Conservation (phyloP, 2,113 vertebrate genomes). For the Ramphastos sulfuratus region DNA sequence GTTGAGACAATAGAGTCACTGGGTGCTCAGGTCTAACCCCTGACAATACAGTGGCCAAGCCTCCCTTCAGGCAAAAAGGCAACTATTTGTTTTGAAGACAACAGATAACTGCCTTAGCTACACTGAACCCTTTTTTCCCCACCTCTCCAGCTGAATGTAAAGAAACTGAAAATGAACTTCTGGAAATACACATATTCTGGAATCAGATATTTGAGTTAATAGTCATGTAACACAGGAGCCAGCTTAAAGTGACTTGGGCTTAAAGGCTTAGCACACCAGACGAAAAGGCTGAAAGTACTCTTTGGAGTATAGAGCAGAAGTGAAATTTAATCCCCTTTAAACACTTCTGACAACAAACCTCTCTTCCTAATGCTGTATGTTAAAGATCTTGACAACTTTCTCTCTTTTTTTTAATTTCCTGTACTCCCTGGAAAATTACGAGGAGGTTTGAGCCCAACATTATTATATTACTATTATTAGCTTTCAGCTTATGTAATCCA, state of each 20-base stretch:
- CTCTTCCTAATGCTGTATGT: neutral
- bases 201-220: neutral
- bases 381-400: constrained; percentile 18
- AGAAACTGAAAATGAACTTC: neutral
- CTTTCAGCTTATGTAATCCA: neutral
- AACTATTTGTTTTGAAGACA: neutral
- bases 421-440: neutral
- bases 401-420: neutral
- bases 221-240: constrained; percentile 13
- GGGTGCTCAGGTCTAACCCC: neutral
- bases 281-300: constrained; percentile 41
- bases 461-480: neutral
- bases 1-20: no score
- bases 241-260: constrained; percentile 14
- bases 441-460: neutral
- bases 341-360: constrained; percentile 50
- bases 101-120: neutral
- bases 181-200: neutral
- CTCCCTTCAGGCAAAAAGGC: neutral
- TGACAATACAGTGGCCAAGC: neutral
- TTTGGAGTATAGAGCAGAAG: neutral
- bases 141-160: neutral
- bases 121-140: neutral
- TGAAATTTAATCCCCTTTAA: constrained; percentile 53
- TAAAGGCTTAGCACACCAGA: constrained; percentile 40